phyloP scores from a whole-genome alignment of 2,797 vertebrate species.

The Anas bahamensis region DNA sequence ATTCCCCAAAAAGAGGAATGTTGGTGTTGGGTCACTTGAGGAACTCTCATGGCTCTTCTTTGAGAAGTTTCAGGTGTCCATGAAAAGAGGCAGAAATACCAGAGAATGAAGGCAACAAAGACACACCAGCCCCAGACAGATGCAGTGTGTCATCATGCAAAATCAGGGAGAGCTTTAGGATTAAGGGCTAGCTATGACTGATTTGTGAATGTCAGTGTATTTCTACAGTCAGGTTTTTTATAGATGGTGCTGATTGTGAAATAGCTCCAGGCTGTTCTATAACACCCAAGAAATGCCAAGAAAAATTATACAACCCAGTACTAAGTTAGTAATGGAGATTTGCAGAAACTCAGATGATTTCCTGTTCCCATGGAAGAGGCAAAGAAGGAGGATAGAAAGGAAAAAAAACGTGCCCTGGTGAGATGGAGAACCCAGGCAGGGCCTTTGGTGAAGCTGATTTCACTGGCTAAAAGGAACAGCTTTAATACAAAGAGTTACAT shows the following conservation, averaged over 20 bases:
- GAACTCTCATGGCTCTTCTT: not conserved
- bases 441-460: not conserved
- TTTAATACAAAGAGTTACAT: not conserved
- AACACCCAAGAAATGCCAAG: conserved; percentile 25
- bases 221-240: not conserved
- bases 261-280: conserved; percentile 23
- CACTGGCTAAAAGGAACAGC: rapidly evolving
- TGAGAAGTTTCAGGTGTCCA: not conserved
- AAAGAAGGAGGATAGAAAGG: not conserved
- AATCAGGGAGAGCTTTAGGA: not conserved
- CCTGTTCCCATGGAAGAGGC: not conserved
- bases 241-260: not conserved
- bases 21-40: not conserved
- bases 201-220: not conserved
- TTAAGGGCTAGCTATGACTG: not conserved
- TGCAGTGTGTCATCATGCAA: not conserved
- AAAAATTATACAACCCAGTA: not conserved
- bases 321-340: not conserved
- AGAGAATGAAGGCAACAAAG: not conserved
- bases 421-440: not conserved
- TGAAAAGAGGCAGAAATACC: not conserved
- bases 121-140: not conserved
- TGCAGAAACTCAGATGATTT: not conserved
- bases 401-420: not conserved
- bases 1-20: not conserved